These are phyloP conservation scores for Drosophila flavopinicola DNA, from an alignment of 2,888 invertebrate genomes.

Conservation along the genomic window DNA sequence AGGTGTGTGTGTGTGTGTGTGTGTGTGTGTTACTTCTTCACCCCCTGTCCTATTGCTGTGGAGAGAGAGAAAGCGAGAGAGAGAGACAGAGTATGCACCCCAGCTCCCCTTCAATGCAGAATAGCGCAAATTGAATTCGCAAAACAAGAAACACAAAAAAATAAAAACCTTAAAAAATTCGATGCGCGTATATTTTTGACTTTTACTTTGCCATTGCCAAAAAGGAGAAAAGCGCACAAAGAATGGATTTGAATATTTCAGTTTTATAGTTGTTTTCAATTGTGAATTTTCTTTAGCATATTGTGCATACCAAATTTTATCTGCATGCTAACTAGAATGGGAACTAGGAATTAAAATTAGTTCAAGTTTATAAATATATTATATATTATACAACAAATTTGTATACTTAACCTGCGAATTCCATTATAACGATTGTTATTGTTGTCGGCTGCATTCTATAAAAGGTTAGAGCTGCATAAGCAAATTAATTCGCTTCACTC, in stretches of 20 bases:
- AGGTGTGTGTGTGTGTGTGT: slow-evolving; percentile 50
- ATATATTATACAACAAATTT: too few species aligned
- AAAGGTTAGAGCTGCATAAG: too few species aligned
- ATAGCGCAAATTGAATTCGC: slow-evolving; percentile 69
- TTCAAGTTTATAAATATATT: too few species aligned
- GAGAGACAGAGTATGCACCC: too few species aligned
- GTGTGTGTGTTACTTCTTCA: slow-evolving; percentile 24
- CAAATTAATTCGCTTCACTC: too few species aligned
- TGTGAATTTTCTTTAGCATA: slow-evolving; percentile 1
- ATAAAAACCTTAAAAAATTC: slow-evolving; percentile 46
- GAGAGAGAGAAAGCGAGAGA: too few species aligned
- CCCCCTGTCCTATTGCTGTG: not conserved
- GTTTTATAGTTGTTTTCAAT: slow-evolving; percentile 13
- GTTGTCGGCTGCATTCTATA: too few species aligned
- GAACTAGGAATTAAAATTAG: not conserved
- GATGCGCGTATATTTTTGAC: slow-evolving; percentile 38
- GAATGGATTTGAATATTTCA: slow-evolving; percentile 1
- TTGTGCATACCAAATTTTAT: not conserved
- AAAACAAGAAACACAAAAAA: slow-evolving; percentile 35
- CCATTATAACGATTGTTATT: too few species aligned
- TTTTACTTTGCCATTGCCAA: slow-evolving; percentile 44
- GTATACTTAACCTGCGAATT: too few species aligned
- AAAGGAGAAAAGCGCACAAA: not conserved
- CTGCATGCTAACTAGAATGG: not conserved
- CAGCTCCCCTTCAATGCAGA: slow-evolving; percentile 19